Conservation (phyloP, 1,140 invertebrate species). For the Leucophenga varia region DNA sequence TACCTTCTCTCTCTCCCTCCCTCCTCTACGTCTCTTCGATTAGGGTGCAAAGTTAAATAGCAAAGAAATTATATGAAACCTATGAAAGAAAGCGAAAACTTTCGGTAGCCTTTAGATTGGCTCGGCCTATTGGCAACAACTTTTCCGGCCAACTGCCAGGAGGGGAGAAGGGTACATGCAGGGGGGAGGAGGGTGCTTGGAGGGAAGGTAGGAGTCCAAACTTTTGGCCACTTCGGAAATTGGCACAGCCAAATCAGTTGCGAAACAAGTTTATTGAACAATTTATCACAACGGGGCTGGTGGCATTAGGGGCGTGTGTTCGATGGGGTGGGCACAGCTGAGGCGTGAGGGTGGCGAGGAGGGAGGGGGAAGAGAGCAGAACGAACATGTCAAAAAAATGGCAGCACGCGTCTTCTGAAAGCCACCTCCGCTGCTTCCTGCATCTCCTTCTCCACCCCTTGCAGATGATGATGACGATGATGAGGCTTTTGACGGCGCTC, state of each 20-base stretch:
- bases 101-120: conserved; percentile 3
- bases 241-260: conserved; percentile 43
- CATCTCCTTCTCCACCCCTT: too few relatives aligned
- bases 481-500: conserved; percentile 9
- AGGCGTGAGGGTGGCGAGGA: too few relatives aligned
- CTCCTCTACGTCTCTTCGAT: conserved; percentile 8
- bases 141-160: conserved; percentile 20
- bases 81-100: neutral
- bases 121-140: conserved; percentile 25
- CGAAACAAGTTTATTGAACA: conserved; percentile 51
- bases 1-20: conserved; percentile 1
- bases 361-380: too few relatives aligned
- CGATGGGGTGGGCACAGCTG: neutral
- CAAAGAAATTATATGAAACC: conserved; percentile 27
- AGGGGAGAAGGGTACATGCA: too few relatives aligned
- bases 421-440: neutral
- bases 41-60: conserved; percentile 17
- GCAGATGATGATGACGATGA: conserved; percentile 17
- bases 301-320: neutral
- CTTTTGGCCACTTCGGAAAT: conserved; percentile 25
- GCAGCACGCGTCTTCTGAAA: conserved; percentile 29
- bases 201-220: too few relatives aligned
- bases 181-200: too few relatives aligned
- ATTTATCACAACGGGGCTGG: conserved; percentile 32
- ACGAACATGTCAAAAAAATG: conserved; percentile 38